These are phyloP conservation scores for Villa cingulata DNA, from an alignment of 2,888 invertebrate species.

Conservation along the genomic window DNA sequence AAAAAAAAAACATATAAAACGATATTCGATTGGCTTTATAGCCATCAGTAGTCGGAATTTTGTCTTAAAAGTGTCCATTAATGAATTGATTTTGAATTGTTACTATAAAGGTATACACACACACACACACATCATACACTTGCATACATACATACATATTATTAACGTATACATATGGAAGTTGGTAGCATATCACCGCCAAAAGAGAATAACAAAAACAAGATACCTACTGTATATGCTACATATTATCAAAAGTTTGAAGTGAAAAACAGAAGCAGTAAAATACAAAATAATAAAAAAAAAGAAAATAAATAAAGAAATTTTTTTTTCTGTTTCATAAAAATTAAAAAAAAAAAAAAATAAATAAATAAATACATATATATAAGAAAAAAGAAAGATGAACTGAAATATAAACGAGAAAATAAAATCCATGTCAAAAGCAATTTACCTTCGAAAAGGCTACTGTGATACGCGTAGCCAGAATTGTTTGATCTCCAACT, in stretches of 20 bases:
- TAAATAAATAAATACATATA: neutral
- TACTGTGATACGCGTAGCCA: slow-evolving; percentile 12
- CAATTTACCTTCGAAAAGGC: slow-evolving; percentile 12
- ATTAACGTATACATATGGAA: too few species aligned
- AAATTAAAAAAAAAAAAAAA: neutral
- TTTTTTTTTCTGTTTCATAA: too few species aligned
- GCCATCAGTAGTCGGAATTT: neutral
- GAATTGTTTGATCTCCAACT: slow-evolving; percentile 8
- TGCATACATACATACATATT: too few species aligned
- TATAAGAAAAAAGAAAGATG: slow-evolving; percentile 1
- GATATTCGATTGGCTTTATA: too few species aligned
- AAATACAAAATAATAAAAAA: neutral
- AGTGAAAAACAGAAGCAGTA: too few species aligned
- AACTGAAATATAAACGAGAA: slow-evolving; percentile 4
- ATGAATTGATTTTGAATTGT: slow-evolving; percentile 7
- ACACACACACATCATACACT: too few species aligned
- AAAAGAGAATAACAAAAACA: neutral
- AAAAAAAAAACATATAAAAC: too few species aligned
- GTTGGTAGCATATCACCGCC: neutral
- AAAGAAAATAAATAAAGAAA: neutral
- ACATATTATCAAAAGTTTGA: too few species aligned
- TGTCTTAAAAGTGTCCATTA: slow-evolving; percentile 3
- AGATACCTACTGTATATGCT: too few species aligned
- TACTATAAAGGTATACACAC: slow-evolving; percentile 1
- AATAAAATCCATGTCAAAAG: slow-evolving; percentile 13